A percentile compares a stretch with the other conserved stretches of the same genome.
These are phyloP conservation scores for Hydrotaea diabolus DNA, from an alignment of 2,888 invertebrate species.

Conservation along the genomic window DNA sequence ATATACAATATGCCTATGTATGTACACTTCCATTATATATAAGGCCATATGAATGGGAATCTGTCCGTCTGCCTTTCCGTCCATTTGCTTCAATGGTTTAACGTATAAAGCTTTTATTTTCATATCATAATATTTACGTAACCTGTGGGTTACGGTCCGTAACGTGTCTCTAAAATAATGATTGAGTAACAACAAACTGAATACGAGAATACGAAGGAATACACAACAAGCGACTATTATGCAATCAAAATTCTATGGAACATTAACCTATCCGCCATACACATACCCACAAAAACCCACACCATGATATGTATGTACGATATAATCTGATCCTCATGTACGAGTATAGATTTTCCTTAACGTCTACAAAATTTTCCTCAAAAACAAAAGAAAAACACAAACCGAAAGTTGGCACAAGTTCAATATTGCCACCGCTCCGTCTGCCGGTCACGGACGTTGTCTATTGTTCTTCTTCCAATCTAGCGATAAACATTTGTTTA, in stretches of 20 bases:
- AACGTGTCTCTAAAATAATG: neutral
- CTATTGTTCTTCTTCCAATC: neutral
- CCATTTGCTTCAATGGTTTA: too few relatives aligned
- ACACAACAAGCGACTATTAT: neutral
- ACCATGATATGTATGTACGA: neutral
- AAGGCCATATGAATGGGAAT: too few relatives aligned
- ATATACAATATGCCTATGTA: too few relatives aligned
- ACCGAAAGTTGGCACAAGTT: conserved; percentile 54
- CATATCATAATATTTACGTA: neutral
- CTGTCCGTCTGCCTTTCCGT: too few relatives aligned
- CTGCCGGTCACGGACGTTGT: too few relatives aligned
- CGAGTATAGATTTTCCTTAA: neutral
- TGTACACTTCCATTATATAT: neutral
- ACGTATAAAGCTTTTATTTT: neutral
- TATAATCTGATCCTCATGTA: too few relatives aligned
- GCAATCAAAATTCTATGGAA: neutral
- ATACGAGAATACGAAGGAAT: neutral
- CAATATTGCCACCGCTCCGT: conserved; percentile 39
- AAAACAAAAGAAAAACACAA: conserved; percentile 18
- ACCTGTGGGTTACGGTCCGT: neutral
- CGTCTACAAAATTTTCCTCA: conserved; percentile 14
- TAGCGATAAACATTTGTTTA: conserved; percentile 31
- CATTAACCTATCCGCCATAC: neutral
- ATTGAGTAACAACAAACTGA: neutral
- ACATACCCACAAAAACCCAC: neutral